Evolutionary conservation across 2,113 vertebrate species (phyloP), one percentile per base, ranked within the genome.

Genomic region (Ornithorhynchus anatinus): DNA sequence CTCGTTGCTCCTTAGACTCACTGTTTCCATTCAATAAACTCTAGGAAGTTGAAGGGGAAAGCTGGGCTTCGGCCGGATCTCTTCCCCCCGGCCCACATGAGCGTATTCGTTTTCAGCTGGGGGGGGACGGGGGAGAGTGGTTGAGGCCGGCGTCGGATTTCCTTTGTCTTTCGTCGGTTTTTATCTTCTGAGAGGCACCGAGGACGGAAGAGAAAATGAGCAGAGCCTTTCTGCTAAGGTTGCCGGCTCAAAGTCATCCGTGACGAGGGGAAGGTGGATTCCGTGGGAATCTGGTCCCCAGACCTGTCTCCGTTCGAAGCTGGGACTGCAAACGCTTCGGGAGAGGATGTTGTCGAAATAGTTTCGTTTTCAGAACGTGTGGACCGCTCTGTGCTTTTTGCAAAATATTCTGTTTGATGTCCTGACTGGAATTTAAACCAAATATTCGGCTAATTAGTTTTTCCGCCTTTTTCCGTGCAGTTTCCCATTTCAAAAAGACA

Each of bases 21-120:
- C 20, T 68, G 12, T 66, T 42, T 76, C 59, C 75, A 51, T 39
- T 43, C 14, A 65, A 32, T 65, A 83, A 87, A 13, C 6, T 54
- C 57, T 75, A 54, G 38, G 59, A 80, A 56, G 33, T 19, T 69
- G 45, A 62, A 79, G 70, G 69, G 11, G 61, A 72, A 36, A 56
- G 32, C 20, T 32, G 10, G 16, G 3, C 37, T 59, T 61, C 31
- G 25, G 47, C 47, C 25, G 47, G 25, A 27, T 31, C 47, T 50
- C 31, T 50, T 50, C 31, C 22, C 25, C 15, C 15, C 10, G 25
- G 23, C 25, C 31, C 31, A 10, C 31, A 32, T n/a, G n/a, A n/a
- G n/a, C 8, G 44, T 70, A 62, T n/a, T 56, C 8, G 16, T 22
- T 60, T 57, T 64, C 20, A 39, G 5, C 31, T 50, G 19, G 15